Conservation (phyloP, 2,888 invertebrate genomes). For the Thysanoteuthis rhombus region DNA sequence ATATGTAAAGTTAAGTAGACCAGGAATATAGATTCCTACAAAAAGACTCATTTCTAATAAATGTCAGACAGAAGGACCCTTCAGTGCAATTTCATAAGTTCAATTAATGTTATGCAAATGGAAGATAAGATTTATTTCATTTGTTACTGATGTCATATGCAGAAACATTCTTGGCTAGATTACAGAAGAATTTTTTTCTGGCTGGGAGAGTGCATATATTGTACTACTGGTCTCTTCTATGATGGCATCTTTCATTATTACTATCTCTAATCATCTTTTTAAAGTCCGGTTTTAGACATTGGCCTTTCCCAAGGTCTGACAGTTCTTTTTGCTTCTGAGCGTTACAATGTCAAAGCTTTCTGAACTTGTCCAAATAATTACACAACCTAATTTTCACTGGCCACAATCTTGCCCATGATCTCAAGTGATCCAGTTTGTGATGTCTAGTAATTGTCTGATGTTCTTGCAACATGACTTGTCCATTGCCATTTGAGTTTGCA, state of each 20-base stretch:
- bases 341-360: too few species aligned
- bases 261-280: too few species aligned
- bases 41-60: not conserved
- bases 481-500: too few species aligned
- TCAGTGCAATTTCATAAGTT: not conserved
- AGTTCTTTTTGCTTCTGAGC: too few species aligned
- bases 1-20: not conserved
- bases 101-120: not conserved
- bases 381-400: too few species aligned
- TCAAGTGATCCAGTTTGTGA: too few species aligned
- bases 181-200: not conserved
- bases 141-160: not conserved
- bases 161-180: not conserved
- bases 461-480: too few species aligned
- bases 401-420: too few species aligned
- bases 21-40: not conserved
- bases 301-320: too few species aligned
- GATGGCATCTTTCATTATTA: not conserved
- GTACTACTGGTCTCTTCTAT: not conserved
- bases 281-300: too few species aligned
- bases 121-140: conserved; percentile 12
- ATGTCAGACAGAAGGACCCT: not conserved
- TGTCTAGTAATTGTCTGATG: too few species aligned
- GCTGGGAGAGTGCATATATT: not conserved
- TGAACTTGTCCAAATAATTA: too few species aligned